Conservation (phyloP, 2,113 vertebrate genomes). For the Boleophthalmus pectinirostris region DNA sequence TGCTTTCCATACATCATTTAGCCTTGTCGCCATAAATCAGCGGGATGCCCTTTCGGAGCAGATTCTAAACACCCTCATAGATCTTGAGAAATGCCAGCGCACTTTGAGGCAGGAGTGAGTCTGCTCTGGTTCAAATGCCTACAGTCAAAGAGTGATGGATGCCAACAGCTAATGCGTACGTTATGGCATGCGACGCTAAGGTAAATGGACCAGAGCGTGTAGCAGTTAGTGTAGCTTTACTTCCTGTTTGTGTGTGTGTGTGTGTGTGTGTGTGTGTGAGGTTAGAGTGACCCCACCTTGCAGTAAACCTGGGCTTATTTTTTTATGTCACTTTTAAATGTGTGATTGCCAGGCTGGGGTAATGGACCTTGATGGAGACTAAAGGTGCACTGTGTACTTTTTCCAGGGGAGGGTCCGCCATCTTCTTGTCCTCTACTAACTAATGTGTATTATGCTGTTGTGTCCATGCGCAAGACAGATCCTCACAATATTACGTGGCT, state of each 20-base stretch:
- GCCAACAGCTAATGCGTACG: slow-evolving; percentile 30
- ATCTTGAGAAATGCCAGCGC: slow-evolving; percentile 68
- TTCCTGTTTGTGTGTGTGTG: slow-evolving; percentile 2
- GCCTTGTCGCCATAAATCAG: slow-evolving; percentile 67
- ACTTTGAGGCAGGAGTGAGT: slow-evolving; percentile 49
- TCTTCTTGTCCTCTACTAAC: too few relatives aligned
- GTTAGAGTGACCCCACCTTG: slow-evolving; percentile 12
- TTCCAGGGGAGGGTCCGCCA: not conserved
- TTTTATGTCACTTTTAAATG: not conserved
- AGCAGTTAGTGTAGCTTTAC: not conserved
- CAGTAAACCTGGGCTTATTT: not conserved
- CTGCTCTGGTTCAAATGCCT: slow-evolving; percentile 28
- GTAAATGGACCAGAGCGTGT: not conserved
- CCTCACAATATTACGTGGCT: too few relatives aligned
- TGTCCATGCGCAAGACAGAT: too few relatives aligned
- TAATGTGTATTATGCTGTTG: too few relatives aligned
- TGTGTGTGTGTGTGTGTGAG: slow-evolving; percentile 11
- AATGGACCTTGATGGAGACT: not conserved
- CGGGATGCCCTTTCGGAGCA: slow-evolving; percentile 71
- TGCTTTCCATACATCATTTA: slow-evolving; percentile 66
- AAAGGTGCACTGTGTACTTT: not conserved
- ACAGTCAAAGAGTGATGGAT: slow-evolving; percentile 51
- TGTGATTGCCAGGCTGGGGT: not conserved
- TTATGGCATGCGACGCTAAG: slow-evolving; percentile 15
- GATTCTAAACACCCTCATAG: slow-evolving; percentile 70